Conservation (phyloP, 2,888 invertebrate genomes). For the Siphlonurus alternatus region DNA sequence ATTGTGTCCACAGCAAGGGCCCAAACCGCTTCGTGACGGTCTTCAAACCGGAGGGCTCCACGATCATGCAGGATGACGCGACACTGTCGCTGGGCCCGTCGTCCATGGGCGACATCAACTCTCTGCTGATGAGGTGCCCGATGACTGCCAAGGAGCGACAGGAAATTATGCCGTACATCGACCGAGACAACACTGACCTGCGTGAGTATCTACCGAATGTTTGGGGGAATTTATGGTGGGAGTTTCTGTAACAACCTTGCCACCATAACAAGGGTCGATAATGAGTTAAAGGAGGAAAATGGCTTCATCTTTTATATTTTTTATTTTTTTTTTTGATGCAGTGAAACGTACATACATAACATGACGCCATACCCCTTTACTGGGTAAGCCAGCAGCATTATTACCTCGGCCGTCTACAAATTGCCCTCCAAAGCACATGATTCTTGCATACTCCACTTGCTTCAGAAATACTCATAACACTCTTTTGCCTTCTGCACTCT, state of each 20-base stretch:
- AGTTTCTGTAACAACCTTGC: constrained; percentile 11
- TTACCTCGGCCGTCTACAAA: too few species aligned
- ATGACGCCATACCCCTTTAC: too few species aligned
- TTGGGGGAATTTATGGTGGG: constrained; percentile 29
- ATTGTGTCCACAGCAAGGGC: constrained; percentile 35
- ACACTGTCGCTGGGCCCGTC: constrained; percentile 42
- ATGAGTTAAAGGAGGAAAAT: too few species aligned
- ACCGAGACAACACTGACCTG: constrained; percentile 31
- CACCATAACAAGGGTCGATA: too few species aligned
- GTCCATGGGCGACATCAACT: constrained; percentile 43
- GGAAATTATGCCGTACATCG: constrained; percentile 47
- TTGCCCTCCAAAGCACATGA: too few species aligned
- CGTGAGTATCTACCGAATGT: constrained; percentile 30
- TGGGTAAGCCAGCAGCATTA: too few species aligned
- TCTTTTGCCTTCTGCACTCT: too few species aligned
- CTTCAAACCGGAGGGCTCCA: constrained; percentile 48
- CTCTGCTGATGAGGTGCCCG: constrained; percentile 45
- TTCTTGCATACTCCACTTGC: too few species aligned
- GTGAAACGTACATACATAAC: too few species aligned
- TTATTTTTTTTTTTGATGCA: too few species aligned
- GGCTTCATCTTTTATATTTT: too few species aligned
- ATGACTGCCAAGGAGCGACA: constrained; percentile 51
- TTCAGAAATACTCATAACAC: too few species aligned
- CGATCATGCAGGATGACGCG: constrained; percentile 48
- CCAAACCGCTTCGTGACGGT: constrained; percentile 49